Evolutionary conservation across 2,888 invertebrate species (phyloP).

Genomic region (Caradrina clavipalpis): DNA sequence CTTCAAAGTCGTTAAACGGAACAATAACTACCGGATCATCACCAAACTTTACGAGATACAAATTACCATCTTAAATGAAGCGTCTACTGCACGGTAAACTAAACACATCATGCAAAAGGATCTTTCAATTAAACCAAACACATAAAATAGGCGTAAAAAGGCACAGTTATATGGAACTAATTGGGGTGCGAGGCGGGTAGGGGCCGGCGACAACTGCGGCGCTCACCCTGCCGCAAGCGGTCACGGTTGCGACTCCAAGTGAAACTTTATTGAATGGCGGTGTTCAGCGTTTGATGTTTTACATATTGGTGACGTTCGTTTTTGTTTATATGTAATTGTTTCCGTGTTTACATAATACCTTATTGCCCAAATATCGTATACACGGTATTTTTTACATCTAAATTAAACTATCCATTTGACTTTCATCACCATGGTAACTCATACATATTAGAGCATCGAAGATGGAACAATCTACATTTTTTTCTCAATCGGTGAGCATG

Average conservation of each 20-base stretch:
- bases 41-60: slow-evolving; percentile 60
- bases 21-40: slow-evolving; percentile 43
- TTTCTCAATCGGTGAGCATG: no score
- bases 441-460: not conserved
- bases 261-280: slow-evolving; percentile 75
- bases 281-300: slow-evolving; percentile 59
- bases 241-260: slow-evolving; percentile 72
- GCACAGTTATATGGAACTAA: slow-evolving; percentile 83
- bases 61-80: slow-evolving; percentile 61
- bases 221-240: slow-evolving; percentile 73
- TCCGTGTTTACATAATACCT: not conserved
- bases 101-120: slow-evolving; percentile 70
- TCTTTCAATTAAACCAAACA: slow-evolving; percentile 80
- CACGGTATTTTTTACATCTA: no score
- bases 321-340: not conserved
- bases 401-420: not conserved
- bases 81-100: slow-evolving; percentile 67
- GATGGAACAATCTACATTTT: no score
- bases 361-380: not conserved
- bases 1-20: slow-evolving; percentile 44
- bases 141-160: slow-evolving; percentile 82
- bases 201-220: slow-evolving; percentile 65
- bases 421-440: not conserved
- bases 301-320: slow-evolving; percentile 38
- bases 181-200: slow-evolving; percentile 81